Conservation (phyloP, 2,888 invertebrate species). For the Drosophila kambysellisi region DNA sequence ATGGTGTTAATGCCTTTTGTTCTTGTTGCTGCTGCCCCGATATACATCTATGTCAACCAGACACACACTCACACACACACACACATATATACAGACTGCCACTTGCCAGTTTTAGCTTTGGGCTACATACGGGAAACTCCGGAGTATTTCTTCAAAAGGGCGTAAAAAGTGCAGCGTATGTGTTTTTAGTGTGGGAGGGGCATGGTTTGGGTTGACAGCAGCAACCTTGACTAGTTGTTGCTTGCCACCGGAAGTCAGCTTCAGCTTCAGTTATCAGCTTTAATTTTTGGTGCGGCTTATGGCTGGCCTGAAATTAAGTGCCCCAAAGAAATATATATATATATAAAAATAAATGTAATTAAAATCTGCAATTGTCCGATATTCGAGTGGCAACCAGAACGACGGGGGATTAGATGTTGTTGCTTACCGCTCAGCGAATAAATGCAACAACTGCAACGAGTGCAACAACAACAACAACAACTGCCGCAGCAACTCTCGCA, state of each 20-base stretch:
- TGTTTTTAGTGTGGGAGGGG: conserved; percentile 23
- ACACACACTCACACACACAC: conserved; percentile 25
- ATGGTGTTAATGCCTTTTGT: conserved; percentile 77
- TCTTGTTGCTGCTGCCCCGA: conserved; percentile 43
- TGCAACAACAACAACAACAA: not conserved
- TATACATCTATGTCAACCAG: conserved; percentile 62
- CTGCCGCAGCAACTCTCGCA: conserved; percentile 42
- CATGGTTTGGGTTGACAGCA: not conserved
- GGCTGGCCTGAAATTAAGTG: conserved; percentile 2
- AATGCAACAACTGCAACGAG: conserved; percentile 9
- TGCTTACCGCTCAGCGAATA: conserved; percentile 2
- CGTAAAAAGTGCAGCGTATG: conserved; percentile 68
- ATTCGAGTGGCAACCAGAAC: conserved; percentile 13
- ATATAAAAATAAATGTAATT: conserved; percentile 49
- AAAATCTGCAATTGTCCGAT: conserved; percentile 61
- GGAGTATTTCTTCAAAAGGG: conserved; percentile 37
- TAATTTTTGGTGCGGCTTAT: conserved; percentile 31
- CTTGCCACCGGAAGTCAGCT: not conserved
- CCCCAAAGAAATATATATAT: too few relatives aligned
- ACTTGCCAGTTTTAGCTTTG: conserved; percentile 22
- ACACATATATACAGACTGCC: conserved; percentile 11
- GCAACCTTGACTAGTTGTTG: conserved; percentile 42
- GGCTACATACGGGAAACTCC: conserved; percentile 16
- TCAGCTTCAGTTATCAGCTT: conserved; percentile 22
- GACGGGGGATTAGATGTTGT: not conserved